Conservation (phyloP, 2,797 vertebrate genomes). For the Lophius americanus region DNA sequence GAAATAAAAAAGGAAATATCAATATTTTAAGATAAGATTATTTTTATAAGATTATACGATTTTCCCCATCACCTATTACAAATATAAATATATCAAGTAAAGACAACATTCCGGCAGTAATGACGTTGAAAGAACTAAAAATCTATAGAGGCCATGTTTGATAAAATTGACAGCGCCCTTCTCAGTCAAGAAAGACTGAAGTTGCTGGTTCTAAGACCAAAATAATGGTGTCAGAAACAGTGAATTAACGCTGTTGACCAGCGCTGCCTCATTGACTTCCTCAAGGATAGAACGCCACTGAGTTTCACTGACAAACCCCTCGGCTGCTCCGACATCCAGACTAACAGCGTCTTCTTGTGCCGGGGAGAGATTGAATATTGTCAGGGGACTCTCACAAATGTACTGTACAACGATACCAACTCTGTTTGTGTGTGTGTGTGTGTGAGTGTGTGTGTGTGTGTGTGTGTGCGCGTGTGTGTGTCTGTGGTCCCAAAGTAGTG, state of each 20-base stretch:
- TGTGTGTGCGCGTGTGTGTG: constrained; percentile 21
- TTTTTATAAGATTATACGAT: no score
- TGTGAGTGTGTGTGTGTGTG: constrained; percentile 8
- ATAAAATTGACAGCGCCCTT: background rate
- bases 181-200: background rate
- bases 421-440: constrained; percentile 12
- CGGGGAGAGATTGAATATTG: constrained; percentile 30
- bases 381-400: constrained; percentile 37
- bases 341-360: constrained; percentile 19
- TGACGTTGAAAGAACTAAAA: no score
- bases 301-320: constrained; percentile 8
- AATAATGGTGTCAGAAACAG: background rate
- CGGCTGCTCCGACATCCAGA: constrained; percentile 20
- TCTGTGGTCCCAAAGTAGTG: constrained; percentile 57
- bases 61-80: no score
- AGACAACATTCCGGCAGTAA: no score
- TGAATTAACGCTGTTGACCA: background rate
- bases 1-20: no score
- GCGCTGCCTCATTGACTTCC: background rate
- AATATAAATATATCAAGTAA: no score
- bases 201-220: background rate
- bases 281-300: background rate
- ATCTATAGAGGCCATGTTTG: no score
- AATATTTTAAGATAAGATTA: no score
- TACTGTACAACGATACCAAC: constrained; percentile 19